A percentile compares a stretch with the other conserved stretches of the same genome.
phyloP scores from a whole-genome alignment of 2,113 vertebrate genomes.

The Spea multiplicata region DNA sequence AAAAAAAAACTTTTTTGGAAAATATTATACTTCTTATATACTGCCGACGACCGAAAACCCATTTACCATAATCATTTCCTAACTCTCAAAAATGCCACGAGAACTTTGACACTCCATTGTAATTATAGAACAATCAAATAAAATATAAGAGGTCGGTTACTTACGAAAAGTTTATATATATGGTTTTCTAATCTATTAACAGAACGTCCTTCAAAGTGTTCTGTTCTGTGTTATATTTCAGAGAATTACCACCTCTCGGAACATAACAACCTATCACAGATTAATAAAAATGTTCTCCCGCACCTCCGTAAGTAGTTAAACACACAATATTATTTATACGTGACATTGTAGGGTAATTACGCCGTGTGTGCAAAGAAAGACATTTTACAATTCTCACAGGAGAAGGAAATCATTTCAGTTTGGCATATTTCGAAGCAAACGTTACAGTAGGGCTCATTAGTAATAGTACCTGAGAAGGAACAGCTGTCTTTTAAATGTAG shows the following conservation, averaged over 20 bases:
- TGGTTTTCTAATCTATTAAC: neutral
- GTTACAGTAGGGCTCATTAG: slow-evolving; percentile 83
- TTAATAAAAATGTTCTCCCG: neutral
- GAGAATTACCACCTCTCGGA: neutral
- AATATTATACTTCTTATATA: too few species aligned
- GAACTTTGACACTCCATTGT: too few species aligned
- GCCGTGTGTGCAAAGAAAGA: slow-evolving; percentile 81
- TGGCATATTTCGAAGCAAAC: slow-evolving; percentile 78
- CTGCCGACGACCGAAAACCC: too few species aligned
- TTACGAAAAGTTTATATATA: neutral
- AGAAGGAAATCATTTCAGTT: slow-evolving; percentile 88
- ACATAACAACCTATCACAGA: neutral
- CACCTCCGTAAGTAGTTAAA: slow-evolving; percentile 18
- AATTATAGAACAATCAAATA: too few species aligned
- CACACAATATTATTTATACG: slow-evolving; percentile 69
- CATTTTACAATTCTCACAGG: slow-evolving; percentile 81
- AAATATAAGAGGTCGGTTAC: neutral
- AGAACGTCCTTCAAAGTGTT: neutral
- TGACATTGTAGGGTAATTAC: slow-evolving; percentile 77
- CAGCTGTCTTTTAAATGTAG: slow-evolving; percentile 86
- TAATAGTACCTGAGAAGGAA: slow-evolving; percentile 95
- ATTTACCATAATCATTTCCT: too few species aligned
- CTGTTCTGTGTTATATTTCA: neutral
- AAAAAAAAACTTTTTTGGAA: too few species aligned
- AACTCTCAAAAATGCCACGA: too few species aligned